Evolutionary conservation across 2,888 invertebrate species (phyloP).

Genomic region (Zygogramma bicolorata): DNA sequence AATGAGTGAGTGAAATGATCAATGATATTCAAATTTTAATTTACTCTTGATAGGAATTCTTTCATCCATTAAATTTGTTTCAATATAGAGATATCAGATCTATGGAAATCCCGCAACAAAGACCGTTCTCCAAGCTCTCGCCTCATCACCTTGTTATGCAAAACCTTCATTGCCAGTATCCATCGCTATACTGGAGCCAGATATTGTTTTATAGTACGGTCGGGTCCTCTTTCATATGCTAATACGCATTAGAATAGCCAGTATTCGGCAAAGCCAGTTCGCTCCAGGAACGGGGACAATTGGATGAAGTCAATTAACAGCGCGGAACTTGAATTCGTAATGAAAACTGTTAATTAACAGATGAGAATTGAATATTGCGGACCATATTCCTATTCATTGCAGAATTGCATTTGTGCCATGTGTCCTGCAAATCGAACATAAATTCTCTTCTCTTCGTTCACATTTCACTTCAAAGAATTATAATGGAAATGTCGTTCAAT

Average conservation of each 20-base stretch:
- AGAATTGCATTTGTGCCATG: too few relatives aligned
- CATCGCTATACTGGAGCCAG: constrained; percentile 38
- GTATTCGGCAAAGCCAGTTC: constrained; percentile 32
- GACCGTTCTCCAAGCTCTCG: neutral
- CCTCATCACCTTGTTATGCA: constrained; percentile 42
- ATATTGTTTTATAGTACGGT: constrained; percentile 51
- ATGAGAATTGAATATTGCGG: neutral
- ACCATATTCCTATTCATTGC: too few relatives aligned
- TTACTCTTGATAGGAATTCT: too few relatives aligned
- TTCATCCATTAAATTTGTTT: neutral
- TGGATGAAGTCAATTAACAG: constrained; percentile 16
- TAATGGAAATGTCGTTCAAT: too few relatives aligned
- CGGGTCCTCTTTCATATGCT: constrained; percentile 44
- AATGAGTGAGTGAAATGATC: too few relatives aligned
- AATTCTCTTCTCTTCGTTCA: too few relatives aligned
- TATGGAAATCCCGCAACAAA: neutral
- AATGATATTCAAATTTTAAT: too few relatives aligned
- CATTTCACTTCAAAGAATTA: too few relatives aligned
- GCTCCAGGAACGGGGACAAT: constrained; percentile 9
- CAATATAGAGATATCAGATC: neutral
- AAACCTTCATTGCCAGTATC: constrained; percentile 40
- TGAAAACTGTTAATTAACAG: constrained; percentile 6
- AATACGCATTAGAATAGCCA: constrained; percentile 40
- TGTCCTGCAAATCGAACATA: too few relatives aligned
- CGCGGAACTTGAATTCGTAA: neutral